Conservation (phyloP, 2,113 vertebrate species). For the Poeciliopsis retropinna region DNA sequence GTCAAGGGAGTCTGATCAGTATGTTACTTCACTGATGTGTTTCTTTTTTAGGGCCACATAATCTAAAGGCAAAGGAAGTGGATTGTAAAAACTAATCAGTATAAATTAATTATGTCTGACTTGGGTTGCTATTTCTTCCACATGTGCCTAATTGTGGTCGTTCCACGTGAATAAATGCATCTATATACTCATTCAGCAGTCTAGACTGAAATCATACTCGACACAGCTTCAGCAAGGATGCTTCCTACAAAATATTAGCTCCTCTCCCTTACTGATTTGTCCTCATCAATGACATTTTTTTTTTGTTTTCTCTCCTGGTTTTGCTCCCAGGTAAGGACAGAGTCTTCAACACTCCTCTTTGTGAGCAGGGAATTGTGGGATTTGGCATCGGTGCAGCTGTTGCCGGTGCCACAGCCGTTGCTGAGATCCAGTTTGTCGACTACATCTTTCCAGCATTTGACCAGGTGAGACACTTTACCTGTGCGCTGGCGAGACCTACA, state of each 20-base stretch:
- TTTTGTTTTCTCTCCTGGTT: background rate
- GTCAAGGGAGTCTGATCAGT: conserved; percentile 29
- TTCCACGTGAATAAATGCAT: background rate
- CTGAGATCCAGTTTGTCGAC: conserved; percentile 99
- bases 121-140: background rate
- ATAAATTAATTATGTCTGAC: conserved; percentile 1
- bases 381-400: conserved; percentile 95
- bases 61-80: conserved; percentile 19
- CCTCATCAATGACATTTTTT: background rate
- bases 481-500: background rate
- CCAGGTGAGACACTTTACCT: conserved; percentile 81
- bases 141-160: background rate
- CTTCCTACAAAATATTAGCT: background rate
- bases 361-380: conserved; percentile 98
- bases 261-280: background rate
- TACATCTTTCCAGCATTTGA: conserved; percentile 99
- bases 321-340: conserved; percentile 88
- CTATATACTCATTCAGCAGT: background rate
- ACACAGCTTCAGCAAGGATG: background rate
- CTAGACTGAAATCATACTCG: background rate
- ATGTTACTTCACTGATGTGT: conserved; percentile 48
- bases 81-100: conserved; percentile 23
- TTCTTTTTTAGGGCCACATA: conserved; percentile 18
- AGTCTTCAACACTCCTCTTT: conserved; percentile 98
- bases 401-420: conserved; percentile 93